Conservation (phyloP, 92 coral and sea anemone species). For the Epizoanthus rinbou region DNA sequence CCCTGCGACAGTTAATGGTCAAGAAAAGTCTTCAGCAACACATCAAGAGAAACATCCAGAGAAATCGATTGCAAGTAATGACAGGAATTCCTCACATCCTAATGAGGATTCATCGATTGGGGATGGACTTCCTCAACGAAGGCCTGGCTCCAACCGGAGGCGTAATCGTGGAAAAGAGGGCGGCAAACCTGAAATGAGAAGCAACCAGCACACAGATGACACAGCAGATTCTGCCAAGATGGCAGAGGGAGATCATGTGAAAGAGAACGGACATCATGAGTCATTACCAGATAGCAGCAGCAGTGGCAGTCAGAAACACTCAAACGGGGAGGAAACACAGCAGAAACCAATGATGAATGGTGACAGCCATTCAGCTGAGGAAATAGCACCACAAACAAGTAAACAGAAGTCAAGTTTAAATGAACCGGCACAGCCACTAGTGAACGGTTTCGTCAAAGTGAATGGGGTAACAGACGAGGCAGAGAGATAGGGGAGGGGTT, state of each 20-base stretch:
- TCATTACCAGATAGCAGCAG: neutral
- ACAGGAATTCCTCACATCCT: neutral
- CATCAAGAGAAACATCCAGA: neutral
- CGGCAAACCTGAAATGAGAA: neutral
- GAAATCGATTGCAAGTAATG: neutral
- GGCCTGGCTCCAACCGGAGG: constrained; percentile 36
- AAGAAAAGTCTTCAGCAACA: neutral
- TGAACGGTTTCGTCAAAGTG: constrained; percentile 28
- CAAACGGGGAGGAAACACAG: neutral
- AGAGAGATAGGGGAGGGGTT: constrained; percentile 22
- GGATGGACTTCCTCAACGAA: constrained; percentile 27
- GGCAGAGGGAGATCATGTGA: neutral
- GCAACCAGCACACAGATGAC: neutral
- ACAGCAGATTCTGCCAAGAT: neutral
- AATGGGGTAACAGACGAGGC: constrained; percentile 32
- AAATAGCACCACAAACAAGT: constrained; percentile 1
- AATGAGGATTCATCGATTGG: neutral
- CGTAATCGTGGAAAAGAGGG: constrained; percentile 35
- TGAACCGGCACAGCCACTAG: constrained; percentile 14
- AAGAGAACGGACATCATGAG: constrained; percentile 6
- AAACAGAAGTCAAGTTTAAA: constrained; percentile 2
- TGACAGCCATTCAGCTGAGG: neutral
- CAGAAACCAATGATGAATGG: constrained; percentile 12
- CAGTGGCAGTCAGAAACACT: neutral
- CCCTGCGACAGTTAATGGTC: neutral